A percentile compares a stretch with the other conserved stretches of the same genome.
Evolutionary conservation across 53 echinoderm and acorn worm genomes (phyloP).

Genomic region (Holothuria scabra): DNA sequence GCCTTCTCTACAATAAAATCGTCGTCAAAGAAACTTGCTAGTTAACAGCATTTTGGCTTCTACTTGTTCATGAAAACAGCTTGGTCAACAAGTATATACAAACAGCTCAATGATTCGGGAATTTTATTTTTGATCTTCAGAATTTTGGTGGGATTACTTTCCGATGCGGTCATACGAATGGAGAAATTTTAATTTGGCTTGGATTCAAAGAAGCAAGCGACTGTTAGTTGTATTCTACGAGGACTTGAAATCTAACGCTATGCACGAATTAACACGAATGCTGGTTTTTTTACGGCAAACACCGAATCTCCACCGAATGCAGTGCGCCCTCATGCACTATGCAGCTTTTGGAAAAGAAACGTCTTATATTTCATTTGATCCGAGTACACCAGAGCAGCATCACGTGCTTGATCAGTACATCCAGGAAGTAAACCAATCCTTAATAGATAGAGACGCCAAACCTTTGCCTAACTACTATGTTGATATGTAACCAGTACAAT

Average conservation of each 20-base stretch:
- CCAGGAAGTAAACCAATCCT: neutral
- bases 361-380: conserved; percentile 10
- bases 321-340: conserved; percentile 25
- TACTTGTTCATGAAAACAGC: no score
- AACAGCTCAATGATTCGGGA: no score
- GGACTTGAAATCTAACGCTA: conserved; percentile 4
- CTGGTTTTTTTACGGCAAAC: neutral
- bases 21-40: no score
- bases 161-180: conserved; percentile 21
- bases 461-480: neutral
- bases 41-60: no score
- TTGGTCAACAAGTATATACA: no score
- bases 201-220: conserved; percentile 3
- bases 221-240: conserved; percentile 27
- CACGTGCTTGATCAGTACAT: conserved; percentile 20
- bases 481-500: no score
- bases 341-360: neutral
- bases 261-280: conserved; percentile 8
- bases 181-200: conserved; percentile 3
- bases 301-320: conserved; percentile 19
- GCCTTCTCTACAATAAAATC: no score
- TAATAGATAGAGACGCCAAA: neutral
- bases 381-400: conserved; percentile 15
- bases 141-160: conserved; percentile 42
- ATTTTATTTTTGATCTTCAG: neutral